Conservation (phyloP, 2,797 vertebrate genomes). For the Australoheros facetus region DNA sequence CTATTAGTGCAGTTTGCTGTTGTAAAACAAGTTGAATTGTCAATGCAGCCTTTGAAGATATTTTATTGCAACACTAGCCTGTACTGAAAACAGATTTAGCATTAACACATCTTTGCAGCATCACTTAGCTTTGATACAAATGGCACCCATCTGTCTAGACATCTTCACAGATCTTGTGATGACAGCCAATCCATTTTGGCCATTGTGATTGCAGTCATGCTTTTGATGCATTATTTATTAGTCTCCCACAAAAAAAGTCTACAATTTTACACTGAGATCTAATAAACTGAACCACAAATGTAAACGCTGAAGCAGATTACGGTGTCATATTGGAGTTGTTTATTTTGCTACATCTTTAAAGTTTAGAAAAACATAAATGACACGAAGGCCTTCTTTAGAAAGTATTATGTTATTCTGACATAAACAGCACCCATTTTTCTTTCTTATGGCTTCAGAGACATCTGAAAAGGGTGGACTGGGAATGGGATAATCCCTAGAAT, state of each 20-base stretch:
- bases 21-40: constrained; percentile 7
- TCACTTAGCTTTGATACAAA: constrained; percentile 17
- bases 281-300: constrained; percentile 22
- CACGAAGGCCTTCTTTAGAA: background rate
- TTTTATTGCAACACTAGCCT: background rate
- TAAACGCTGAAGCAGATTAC: background rate
- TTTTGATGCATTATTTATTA: constrained; percentile 67
- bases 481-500: background rate
- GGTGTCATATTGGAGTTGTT: background rate
- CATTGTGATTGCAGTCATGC: background rate
- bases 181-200: constrained; percentile 20
- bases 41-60: constrained; percentile 9
- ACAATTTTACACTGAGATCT: constrained; percentile 30
- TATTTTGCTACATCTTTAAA: background rate
- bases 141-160: constrained; percentile 48
- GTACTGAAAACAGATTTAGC: background rate
- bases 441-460: constrained; percentile 12
- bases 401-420: background rate
- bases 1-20: constrained; percentile 30
- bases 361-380: constrained; percentile 7
- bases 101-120: constrained; percentile 1
- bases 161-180: constrained; percentile 25
- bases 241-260: constrained; percentile 19
- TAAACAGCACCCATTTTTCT: background rate
- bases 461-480: background rate